Conservation (phyloP, 1,140 invertebrate genomes). For the Drosophila nigromelanica region DNA sequence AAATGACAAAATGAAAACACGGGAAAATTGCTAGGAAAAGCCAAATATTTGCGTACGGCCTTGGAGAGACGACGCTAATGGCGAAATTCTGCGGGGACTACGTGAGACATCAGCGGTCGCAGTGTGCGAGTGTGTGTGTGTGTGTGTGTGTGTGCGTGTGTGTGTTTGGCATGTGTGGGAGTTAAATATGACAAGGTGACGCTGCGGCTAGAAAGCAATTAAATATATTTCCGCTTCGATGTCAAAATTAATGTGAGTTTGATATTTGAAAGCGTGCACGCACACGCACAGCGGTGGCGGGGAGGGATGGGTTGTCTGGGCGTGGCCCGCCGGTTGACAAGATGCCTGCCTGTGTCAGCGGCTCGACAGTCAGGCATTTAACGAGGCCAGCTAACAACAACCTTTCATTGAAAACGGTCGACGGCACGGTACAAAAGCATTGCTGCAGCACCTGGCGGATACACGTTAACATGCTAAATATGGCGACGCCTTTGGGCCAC, state of each 20-base stretch:
- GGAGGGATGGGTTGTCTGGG: slow-evolving; percentile 14
- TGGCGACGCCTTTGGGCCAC: slow-evolving; percentile 21
- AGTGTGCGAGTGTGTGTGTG: not conserved
- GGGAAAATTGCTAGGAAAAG: slow-evolving; percentile 57
- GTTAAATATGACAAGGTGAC: slow-evolving; percentile 4
- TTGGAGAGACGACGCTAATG: slow-evolving; percentile 61
- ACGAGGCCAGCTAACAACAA: slow-evolving; percentile 30
- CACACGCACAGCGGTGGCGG: slow-evolving; percentile 26
- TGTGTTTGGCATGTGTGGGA: slow-evolving; percentile 3
- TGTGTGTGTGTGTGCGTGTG: slow-evolving; percentile 14
- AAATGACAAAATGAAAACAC: slow-evolving; percentile 71
- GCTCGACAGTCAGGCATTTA: slow-evolving; percentile 51
- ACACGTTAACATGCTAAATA: slow-evolving; percentile 56
- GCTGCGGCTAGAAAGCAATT: slow-evolving; percentile 65
- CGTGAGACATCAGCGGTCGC: slow-evolving; percentile 31
- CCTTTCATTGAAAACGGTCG: slow-evolving; percentile 29
- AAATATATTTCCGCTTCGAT: slow-evolving; percentile 79
- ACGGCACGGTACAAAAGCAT: slow-evolving; percentile 15
- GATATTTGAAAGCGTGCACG: slow-evolving; percentile 68
- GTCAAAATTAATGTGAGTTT: slow-evolving; percentile 78
- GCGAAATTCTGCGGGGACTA: slow-evolving; percentile 51
- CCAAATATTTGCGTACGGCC: slow-evolving; percentile 63
- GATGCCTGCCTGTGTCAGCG: slow-evolving; percentile 49
- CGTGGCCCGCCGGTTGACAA: slow-evolving; percentile 38
- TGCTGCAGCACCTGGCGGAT: slow-evolving; percentile 57